These are phyloP conservation scores for Pseudocheirus occidentalis DNA, from an alignment of 2,797 vertebrate genomes.

Conservation along the genomic window DNA sequence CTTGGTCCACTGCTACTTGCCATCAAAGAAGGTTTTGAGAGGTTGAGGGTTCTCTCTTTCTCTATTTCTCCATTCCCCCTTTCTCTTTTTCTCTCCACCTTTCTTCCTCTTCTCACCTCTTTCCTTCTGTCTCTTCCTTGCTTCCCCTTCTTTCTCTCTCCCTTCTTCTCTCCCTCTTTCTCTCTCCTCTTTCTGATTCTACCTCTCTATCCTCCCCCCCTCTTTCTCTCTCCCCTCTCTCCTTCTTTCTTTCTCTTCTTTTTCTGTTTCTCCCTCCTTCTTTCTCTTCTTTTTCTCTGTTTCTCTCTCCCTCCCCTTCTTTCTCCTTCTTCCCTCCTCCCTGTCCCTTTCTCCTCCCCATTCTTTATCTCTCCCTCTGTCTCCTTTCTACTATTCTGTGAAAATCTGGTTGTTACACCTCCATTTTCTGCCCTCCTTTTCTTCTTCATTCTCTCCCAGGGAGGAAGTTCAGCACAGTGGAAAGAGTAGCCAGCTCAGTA, in stretches of 20 bases:
- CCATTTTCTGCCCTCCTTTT: background rate
- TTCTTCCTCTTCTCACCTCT: no score
- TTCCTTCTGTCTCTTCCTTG: rapidly evolving
- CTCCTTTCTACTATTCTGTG: background rate
- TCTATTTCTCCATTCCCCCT: background rate
- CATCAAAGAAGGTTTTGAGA: background rate
- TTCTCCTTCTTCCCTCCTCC: no score
- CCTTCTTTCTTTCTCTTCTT: rapidly evolving
- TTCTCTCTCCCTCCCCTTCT: rapidly evolving
- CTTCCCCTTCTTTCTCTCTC: no score
- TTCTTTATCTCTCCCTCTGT: background rate
- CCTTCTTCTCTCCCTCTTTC: rapidly evolving
- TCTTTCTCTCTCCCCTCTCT: rapidly evolving
- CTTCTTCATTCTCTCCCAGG: background rate
- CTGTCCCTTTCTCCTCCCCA: background rate
- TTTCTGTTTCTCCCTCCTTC: rapidly evolving
- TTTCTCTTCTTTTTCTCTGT: no score
- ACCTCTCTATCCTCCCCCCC: no score
- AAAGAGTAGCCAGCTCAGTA: background rate
- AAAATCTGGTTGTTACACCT: background rate
- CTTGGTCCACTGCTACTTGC: background rate
- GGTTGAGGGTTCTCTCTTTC: background rate
- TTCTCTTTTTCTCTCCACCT: background rate
- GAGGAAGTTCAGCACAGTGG: background rate
- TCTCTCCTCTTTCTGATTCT: no score